phyloP scores from a whole-genome alignment of 2,113 vertebrate species.

The Panthera leo region DNA sequence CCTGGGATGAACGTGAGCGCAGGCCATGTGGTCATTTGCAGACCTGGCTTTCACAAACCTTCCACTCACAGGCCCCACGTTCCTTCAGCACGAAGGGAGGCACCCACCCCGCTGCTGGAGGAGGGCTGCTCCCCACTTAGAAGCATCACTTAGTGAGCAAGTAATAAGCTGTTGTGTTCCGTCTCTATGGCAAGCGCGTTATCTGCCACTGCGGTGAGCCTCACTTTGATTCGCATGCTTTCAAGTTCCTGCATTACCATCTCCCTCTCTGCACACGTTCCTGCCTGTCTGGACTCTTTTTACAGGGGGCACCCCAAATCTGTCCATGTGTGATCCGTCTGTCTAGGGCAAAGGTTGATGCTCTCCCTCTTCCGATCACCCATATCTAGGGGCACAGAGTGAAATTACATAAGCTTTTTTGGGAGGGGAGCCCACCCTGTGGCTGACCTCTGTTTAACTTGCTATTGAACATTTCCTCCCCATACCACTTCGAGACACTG shows the following conservation, averaged over 20 bases:
- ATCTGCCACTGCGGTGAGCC: no score
- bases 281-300: neutral
- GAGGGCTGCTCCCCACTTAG: neutral
- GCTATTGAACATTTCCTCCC: neutral
- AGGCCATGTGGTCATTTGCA: neutral
- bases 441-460: neutral
- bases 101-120: neutral
- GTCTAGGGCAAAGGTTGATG: neutral
- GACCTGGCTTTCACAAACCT: neutral
- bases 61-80: neutral
- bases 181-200: neutral
- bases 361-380: neutral
- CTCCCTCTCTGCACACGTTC: neutral
- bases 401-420: neutral
- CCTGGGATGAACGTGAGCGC: accelerated
- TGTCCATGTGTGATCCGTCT: neutral
- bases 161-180: no score
- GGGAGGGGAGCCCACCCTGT: neutral
- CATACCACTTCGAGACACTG: neutral
- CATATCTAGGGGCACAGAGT: neutral
- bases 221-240: no score
- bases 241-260: neutral
- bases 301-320: neutral
- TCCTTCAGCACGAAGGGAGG: neutral
- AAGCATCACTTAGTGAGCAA: neutral